Evolutionary conservation across 2,113 vertebrate species (phyloP).

Genomic region (Oreochromis niloticus): DNA sequence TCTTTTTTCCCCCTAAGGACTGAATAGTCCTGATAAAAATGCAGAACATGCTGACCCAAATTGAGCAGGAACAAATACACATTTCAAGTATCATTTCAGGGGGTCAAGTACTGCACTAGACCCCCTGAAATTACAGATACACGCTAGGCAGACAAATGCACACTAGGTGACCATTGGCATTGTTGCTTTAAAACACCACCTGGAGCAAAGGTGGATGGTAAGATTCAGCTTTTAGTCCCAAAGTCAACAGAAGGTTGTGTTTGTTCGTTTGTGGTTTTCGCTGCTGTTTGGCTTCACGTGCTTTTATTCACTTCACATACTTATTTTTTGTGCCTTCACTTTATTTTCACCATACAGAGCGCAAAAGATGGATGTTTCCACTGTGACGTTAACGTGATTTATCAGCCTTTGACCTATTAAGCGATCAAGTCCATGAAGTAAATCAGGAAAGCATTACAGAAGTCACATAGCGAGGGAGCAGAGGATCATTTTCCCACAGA

Average conservation of each 20-base stretch:
- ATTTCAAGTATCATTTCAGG: background rate
- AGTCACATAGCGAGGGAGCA: fast-evolving
- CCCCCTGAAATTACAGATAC: background rate
- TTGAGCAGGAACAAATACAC: background rate
- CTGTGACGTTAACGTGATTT: background rate
- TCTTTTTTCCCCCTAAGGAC: background rate
- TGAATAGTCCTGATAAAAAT: background rate
- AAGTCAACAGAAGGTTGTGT: background rate
- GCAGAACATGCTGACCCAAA: background rate
- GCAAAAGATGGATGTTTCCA: background rate
- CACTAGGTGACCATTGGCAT: fast-evolving
- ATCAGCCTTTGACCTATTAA: background rate
- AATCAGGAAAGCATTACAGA: background rate
- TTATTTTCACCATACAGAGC: background rate
- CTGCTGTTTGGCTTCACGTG: background rate
- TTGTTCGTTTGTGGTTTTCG: background rate
- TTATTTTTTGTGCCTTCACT: background rate
- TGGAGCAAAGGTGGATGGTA: background rate
- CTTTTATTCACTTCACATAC: background rate
- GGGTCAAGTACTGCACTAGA: background rate
- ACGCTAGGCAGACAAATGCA: fast-evolving
- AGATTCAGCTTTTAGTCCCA: background rate
- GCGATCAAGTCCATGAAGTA: background rate
- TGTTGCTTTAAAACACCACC: background rate
- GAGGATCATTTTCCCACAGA: background rate